A percentile compares a stretch with the other conserved stretches of the same genome.
These are phyloP conservation scores for Cataglyphis cursor DNA, from an alignment of 2,888 invertebrate genomes.

Conservation along the genomic window DNA sequence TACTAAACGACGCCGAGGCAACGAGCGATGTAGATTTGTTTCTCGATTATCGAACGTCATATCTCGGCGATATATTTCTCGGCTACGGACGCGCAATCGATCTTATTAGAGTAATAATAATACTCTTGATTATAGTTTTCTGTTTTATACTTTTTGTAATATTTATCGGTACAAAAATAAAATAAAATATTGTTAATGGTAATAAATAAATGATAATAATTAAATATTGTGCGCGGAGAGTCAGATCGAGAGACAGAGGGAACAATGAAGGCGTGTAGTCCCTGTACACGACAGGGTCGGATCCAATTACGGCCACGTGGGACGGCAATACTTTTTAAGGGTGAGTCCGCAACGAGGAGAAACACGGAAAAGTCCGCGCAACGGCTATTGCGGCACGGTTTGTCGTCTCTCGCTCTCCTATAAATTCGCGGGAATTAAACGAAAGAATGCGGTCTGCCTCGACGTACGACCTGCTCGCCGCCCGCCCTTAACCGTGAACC, in stretches of 20 bases:
- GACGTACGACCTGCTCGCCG: constrained; percentile 81
- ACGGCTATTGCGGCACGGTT: constrained; percentile 79
- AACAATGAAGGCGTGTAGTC: constrained; percentile 71
- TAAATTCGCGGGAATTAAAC: constrained; percentile 87
- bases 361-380: constrained; percentile 75
- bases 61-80: background rate
- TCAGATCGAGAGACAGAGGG: constrained; percentile 63
- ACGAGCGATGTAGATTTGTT: constrained; percentile 59
- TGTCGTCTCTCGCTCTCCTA: constrained; percentile 82
- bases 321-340: constrained; percentile 77
- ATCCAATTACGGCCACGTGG: constrained; percentile 82
- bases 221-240: constrained; percentile 26
- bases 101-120: background rate
- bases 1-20: constrained; percentile 65
- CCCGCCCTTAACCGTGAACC: constrained; percentile 77
- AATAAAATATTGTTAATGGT: constrained; percentile 20
- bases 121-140: background rate
- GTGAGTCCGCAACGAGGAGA: constrained; percentile 74
- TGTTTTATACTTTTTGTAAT: background rate
- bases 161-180: background rate
- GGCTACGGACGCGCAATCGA: background rate
- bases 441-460: constrained; percentile 86
- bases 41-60: constrained; percentile 38
- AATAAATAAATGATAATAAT: no score
- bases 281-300: constrained; percentile 78